Percentiles rank a stretch among this genome's conserved stretches.
These are phyloP conservation scores for Raja brachyura DNA, from an alignment of 2,113 vertebrate species.

Conservation along the genomic window DNA sequence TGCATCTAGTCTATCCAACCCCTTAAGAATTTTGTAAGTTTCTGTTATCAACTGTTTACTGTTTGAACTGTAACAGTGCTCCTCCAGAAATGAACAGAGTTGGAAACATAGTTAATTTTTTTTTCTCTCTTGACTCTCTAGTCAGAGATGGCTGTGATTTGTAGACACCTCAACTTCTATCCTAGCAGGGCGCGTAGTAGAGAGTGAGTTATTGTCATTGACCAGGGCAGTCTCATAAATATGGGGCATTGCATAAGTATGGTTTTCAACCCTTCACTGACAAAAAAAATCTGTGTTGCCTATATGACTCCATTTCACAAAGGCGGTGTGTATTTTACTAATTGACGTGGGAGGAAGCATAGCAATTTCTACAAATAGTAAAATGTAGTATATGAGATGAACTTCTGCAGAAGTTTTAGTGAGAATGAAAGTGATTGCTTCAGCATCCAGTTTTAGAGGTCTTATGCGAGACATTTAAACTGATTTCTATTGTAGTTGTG, in stretches of 20 bases:
- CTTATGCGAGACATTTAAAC: neutral
- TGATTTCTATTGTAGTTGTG: neutral
- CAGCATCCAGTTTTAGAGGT: neutral
- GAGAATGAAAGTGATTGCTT: neutral
- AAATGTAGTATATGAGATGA: neutral
- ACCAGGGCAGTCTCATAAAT: neutral
- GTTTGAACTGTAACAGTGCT: neutral
- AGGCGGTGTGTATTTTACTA: neutral
- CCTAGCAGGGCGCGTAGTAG: neutral
- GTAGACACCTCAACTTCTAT: neutral
- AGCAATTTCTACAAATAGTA: neutral
- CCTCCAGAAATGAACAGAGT: neutral
- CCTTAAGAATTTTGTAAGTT: too few relatives aligned
- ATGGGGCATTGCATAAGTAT: neutral
- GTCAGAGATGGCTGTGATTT: neutral
- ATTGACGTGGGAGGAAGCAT: neutral
- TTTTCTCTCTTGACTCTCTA: neutral
- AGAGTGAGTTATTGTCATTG: neutral
- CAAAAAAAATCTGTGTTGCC: neutral
- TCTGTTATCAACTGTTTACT: conserved; percentile 3
- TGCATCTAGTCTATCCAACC: too few relatives aligned
- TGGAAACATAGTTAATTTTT: neutral
- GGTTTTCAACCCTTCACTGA: neutral
- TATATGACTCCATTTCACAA: neutral
- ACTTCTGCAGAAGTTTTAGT: neutral